These are phyloP conservation scores for Ibycter americanus DNA, from an alignment of 2,797 vertebrate species.

Conservation along the genomic window DNA sequence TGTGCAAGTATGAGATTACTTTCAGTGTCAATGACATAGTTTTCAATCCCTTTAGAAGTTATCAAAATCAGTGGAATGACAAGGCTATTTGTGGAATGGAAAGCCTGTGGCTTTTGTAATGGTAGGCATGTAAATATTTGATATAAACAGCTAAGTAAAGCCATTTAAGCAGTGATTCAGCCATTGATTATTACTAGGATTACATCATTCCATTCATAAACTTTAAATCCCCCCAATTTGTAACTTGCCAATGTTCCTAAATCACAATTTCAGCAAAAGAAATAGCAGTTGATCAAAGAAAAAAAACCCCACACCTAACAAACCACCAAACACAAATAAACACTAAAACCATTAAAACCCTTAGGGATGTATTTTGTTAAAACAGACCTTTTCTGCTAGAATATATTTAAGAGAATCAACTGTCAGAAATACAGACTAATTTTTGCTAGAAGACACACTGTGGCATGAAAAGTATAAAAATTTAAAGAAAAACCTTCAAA, in stretches of 20 bases:
- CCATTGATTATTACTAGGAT: conserved; percentile 21
- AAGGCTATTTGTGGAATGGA: not conserved
- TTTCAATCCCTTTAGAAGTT: not conserved
- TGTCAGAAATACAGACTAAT: not conserved
- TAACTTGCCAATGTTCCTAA: conserved; percentile 46
- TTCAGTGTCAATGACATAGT: not conserved
- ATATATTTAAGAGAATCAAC: conserved; percentile 9
- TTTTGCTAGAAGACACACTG: not conserved
- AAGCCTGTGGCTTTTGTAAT: not conserved
- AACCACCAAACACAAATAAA: not conserved
- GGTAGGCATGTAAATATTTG: not conserved
- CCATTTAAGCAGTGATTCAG: conserved; percentile 14
- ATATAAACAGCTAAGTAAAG: not conserved
- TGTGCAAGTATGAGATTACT: not conserved
- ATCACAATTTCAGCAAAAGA: conserved; percentile 9
- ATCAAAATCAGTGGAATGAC: not conserved
- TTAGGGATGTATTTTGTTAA: not conserved
- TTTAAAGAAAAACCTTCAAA: not conserved
- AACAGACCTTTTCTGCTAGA: not conserved
- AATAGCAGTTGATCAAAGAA: not conserved
- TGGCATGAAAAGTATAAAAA: not conserved
- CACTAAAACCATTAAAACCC: rapidly evolving
- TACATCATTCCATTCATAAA: conserved; percentile 40
- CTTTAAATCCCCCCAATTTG: conserved; percentile 8
- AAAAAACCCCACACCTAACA: not conserved